A percentile compares a stretch with the other conserved stretches of the same genome.
Conservation (phyloP, 2,797 vertebrate genomes). For the Trachurus trachurus region DNA sequence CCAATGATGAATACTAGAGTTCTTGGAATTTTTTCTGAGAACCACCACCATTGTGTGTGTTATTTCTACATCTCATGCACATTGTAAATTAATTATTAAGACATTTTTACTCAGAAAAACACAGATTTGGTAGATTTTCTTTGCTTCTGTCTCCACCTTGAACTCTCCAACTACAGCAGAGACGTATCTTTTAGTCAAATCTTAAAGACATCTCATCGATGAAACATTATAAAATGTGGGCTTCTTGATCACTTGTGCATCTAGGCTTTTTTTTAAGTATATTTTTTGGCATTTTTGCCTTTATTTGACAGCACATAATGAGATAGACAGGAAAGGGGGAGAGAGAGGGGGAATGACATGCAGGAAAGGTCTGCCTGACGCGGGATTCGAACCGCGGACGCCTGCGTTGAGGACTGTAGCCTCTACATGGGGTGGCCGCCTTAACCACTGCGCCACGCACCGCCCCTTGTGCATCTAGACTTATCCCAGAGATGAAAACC, state of each 20-base stretch:
- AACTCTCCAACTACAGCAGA: not conserved
- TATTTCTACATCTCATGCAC: too few species aligned
- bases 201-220: not conserved
- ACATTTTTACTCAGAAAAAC: not conserved
- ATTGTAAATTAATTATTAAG: not conserved
- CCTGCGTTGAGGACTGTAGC: too few species aligned
- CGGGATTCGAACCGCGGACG: too few species aligned
- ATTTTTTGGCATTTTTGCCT: too few species aligned
- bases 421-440: too few species aligned
- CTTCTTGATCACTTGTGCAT: not conserved
- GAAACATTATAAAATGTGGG: not conserved
- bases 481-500: constrained; percentile 3
- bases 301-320: too few species aligned
- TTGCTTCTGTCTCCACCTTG: not conserved
- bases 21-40: not conserved
- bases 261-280: too few species aligned
- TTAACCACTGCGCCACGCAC: too few species aligned
- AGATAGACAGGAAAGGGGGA: too few species aligned
- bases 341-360: too few species aligned
- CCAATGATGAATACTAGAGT: not conserved
- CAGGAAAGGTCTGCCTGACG: too few species aligned
- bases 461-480: not conserved
- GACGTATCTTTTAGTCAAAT: not conserved
- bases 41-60: not conserved
- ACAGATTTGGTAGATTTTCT: not conserved